These are phyloP conservation scores for Fregetta grallaria DNA, from an alignment of 2,113 vertebrate species.

Conservation along the genomic window DNA sequence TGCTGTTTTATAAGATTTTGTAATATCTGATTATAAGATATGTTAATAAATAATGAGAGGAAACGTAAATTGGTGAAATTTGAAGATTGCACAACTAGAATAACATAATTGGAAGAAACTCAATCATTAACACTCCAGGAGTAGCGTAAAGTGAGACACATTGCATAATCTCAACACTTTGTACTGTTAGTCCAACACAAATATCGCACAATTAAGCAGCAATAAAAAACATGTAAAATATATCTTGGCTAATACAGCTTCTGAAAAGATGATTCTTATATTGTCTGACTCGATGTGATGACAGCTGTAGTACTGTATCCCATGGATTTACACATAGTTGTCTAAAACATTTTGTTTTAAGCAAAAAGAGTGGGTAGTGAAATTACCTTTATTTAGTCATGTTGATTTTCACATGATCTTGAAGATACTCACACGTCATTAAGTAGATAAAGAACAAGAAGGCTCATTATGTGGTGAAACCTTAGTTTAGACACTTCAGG, in stretches of 20 bases:
- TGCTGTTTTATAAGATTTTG: background rate
- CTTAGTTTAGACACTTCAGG: background rate
- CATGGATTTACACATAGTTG: background rate
- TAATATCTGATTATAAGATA: background rate
- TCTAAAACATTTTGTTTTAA: background rate
- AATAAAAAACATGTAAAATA: background rate
- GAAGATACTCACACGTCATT: background rate
- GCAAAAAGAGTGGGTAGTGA: conserved; percentile 15
- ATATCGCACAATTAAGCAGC: background rate
- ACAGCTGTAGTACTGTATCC: background rate
- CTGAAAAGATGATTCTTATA: background rate
- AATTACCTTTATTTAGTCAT: conserved; percentile 23
- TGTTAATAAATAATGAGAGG: background rate
- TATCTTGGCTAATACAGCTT: background rate
- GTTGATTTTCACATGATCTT: background rate
- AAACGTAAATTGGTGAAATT: background rate
- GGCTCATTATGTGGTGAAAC: background rate
- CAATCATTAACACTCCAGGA: background rate
- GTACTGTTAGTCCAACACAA: background rate
- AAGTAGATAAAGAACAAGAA: background rate
- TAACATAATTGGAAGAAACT: background rate
- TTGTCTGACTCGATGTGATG: conserved; percentile 2
- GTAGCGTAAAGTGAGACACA: background rate
- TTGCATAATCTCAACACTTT: background rate
- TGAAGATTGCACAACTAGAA: background rate